Evolutionary conservation across 2,797 vertebrate genomes (phyloP), one percentile per base, ranked within the genome.

Genomic region (Tokudaia tokunoshimensis): DNA sequence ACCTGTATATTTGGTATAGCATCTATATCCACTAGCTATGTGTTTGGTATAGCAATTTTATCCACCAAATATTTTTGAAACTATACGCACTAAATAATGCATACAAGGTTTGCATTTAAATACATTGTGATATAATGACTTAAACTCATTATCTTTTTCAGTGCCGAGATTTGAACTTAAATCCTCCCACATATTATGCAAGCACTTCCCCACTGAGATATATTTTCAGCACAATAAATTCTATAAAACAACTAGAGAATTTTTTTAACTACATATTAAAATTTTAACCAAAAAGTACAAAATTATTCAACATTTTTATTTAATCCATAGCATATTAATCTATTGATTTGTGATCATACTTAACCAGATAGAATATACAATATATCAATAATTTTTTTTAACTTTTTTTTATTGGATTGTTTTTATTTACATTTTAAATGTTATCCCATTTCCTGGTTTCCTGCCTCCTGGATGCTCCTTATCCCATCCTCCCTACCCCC

Each of bases 231-330:
- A 12, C 15, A n/a, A 52, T n/a, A 55, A 80, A 80, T n/a, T 17
- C 22, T 80, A 57, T n/a, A 31, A 20, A 20, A 72, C 34, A 65
- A 52, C 14, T n/a, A 78, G n/a, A 19, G 57, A 41, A 50, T 47
- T 74, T 41, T 91, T 93, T 75, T 47, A 88, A 83, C 65, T 59
- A 88, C 55, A 61, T 88, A 9, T 0, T 81, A 59, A 90, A 82
- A n/a, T 1, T 22, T 24, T 24, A 70, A 47, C 29, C 37, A 34
- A 17, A 65, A 79, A n/a, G 8, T 82, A 47, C 1, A 82, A 82
- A 50, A 78, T 57, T 80, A 93, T 92, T 95, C 1, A 84, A 61
- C 44, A 17, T 6, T 82, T 87, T 91, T 85, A 70, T 80, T 92
- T 81, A 63, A 83, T 91, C 24, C 47, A 2, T 84, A 79, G 19